Base-by-base conservation (phyloP, 2,888 invertebrate species). In the Zeuzera pyrina region DNA sequence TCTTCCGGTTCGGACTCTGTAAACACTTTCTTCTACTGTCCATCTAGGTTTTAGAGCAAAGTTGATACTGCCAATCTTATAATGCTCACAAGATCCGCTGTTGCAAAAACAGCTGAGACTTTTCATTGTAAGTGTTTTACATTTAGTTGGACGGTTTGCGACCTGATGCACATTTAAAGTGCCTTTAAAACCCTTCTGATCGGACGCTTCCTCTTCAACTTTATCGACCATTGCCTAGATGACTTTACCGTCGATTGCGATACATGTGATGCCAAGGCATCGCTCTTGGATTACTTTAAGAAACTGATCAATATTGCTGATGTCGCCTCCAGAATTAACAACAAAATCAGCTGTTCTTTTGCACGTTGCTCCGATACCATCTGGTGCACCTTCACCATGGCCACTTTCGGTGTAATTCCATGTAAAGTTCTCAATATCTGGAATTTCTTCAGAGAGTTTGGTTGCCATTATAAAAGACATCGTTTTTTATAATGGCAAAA, bases 361-460 rank as follows among this genome's bases (percentile, higher is more conserved):
- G 23, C 58, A 29, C 10, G 45, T 35, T 3, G 47, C n/a, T n/a
- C n/a, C n/a, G n/a, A n/a, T n/a, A n/a, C n/a, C n/a, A n/a, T n/a
- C n/a, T n/a, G n/a, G n/a, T 57, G 11, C 59, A 56, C 25, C 59
- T 40, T 2, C 53, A 57, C 43, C 57, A 54, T 21, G 54, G 45
- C 57, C 58, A 43, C n/a, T n/a, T n/a, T n/a, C n/a, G n/a, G n/a
- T n/a, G n/a, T n/a, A n/a, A n/a, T n/a, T n/a, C n/a, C n/a, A n/a
- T 64, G 60, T 8, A 58, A 8, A 53, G 51, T 42, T 65, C 63
- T 21, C 45, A 48, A 41, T 41, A 67, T 33, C 59, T 60, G 38
- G 34, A 34, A 49, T 19, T 29, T 35, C n/a, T 37, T 42, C 19
- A 16, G 21, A 26, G 12, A 47, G 29, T 29, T 39, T 38, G 34